Conservation (phyloP, 2,888 invertebrate genomes). For the Caenorhabditis imperialis region DNA sequence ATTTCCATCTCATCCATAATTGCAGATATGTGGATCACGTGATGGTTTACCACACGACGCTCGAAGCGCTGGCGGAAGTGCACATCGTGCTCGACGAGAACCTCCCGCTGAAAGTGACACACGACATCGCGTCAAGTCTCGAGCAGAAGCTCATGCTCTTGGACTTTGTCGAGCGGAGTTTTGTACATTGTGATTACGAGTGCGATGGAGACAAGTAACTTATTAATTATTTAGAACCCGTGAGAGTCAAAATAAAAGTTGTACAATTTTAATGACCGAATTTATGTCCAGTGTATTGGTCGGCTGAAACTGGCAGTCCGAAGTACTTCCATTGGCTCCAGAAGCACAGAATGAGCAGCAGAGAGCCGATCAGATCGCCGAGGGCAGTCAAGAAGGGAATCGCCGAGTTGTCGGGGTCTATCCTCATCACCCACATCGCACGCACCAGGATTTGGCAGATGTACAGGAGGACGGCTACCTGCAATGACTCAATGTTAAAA, state of each 20-base stretch:
- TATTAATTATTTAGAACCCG: constrained; percentile 10
- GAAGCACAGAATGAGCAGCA: constrained; percentile 55
- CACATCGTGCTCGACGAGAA: constrained; percentile 79
- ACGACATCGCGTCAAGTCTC: constrained; percentile 78
- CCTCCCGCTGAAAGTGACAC: constrained; percentile 78
- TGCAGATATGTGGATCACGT: constrained; percentile 79
- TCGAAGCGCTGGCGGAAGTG: constrained; percentile 78
- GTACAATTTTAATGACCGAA: constrained; percentile 36
- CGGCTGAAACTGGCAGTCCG: constrained; percentile 44
- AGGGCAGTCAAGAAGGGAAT: constrained; percentile 74
- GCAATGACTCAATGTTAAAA: constrained; percentile 11
- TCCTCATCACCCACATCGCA: constrained; percentile 66
- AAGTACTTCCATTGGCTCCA: constrained; percentile 49
- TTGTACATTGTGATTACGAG: constrained; percentile 69
- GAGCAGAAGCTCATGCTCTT: constrained; percentile 79
- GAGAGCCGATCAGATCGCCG: constrained; percentile 66
- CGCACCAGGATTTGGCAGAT: constrained; percentile 71
- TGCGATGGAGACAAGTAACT: constrained; percentile 67
- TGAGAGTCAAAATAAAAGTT: neutral
- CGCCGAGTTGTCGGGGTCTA: constrained; percentile 74
- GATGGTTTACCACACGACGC: constrained; percentile 80
- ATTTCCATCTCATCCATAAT: too few relatives aligned
- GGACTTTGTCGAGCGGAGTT: constrained; percentile 68
- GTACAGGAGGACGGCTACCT: constrained; percentile 72
- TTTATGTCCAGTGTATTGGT: constrained; percentile 47